These are phyloP conservation scores for Caerostris extrusa DNA, from an alignment of 1,140 invertebrate genomes.

Conservation along the genomic window DNA sequence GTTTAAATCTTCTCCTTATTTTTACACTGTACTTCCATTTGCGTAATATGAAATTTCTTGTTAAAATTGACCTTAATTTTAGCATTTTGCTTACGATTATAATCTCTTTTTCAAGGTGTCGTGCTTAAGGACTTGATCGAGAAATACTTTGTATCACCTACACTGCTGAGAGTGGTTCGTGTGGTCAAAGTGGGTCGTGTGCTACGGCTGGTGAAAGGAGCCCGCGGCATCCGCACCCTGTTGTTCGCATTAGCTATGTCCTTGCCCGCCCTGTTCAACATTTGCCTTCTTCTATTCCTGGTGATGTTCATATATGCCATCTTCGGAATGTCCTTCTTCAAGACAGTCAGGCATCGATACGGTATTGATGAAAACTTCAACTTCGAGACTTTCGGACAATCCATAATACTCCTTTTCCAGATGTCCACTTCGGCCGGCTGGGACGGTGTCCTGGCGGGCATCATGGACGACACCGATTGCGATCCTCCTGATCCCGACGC, in stretches of 20 bases:
- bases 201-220: constrained; percentile 97
- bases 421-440: constrained; percentile 99
- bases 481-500: constrained; percentile 86
- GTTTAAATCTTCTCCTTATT: too few species aligned
- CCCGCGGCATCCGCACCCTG: constrained; percentile 97
- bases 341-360: constrained; percentile 94
- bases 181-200: constrained; percentile 99
- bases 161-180: constrained; percentile 96
- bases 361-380: constrained; percentile 98
- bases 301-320: constrained; percentile 99
- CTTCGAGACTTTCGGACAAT: constrained; percentile 98
- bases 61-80: too few species aligned
- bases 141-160: constrained; percentile 98
- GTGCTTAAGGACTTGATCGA: constrained; percentile 97
- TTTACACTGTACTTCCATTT: too few species aligned
- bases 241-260: constrained; percentile 99
- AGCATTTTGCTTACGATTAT: too few species aligned
- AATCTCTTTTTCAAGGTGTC: constrained; percentile 87
- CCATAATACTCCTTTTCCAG: constrained; percentile 98
- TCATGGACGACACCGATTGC: constrained; percentile 97
- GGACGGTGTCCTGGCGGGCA: constrained; percentile 96
- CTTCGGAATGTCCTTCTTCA: constrained; percentile 99
- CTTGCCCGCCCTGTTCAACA: constrained; percentile 98
- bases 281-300: constrained; percentile 97
- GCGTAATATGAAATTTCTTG: too few species aligned